These are phyloP conservation scores for Psix sp. DNA, from an alignment of 1,140 invertebrate species.

Conservation along the genomic window DNA sequence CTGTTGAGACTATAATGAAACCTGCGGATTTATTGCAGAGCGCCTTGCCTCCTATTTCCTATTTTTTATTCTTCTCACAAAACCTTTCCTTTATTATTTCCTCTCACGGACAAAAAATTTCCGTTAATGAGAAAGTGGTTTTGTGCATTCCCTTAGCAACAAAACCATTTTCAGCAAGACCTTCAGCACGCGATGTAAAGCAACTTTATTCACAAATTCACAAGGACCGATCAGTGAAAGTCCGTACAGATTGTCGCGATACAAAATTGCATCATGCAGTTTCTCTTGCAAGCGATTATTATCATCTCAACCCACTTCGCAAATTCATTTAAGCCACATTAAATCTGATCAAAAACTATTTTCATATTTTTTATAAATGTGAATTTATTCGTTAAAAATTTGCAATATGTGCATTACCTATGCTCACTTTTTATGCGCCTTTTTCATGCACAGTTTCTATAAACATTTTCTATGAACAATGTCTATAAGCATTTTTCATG, in stretches of 20 bases:
- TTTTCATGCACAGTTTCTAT: no score
- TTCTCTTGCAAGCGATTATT: no score
- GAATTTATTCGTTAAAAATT: no score
- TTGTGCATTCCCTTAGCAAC: conserved; percentile 43
- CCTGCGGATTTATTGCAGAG: conserved; percentile 25
- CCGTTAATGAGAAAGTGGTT: conserved; percentile 52
- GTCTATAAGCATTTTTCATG: no score
- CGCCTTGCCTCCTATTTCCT: conserved; percentile 34
- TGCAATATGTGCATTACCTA: no score
- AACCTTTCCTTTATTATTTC: conserved; percentile 32
- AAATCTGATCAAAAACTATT: no score
- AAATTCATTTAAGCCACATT: no score
- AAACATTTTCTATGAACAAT: no score
- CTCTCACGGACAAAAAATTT: conserved; percentile 45
- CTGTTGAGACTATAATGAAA: no score
- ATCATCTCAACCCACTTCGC: no score
- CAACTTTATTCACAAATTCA: conserved; percentile 32
- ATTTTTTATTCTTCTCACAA: conserved; percentile 38
- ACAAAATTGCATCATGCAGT: conserved; percentile 9
- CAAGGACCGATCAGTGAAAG: conserved; percentile 43
- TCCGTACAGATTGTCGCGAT: conserved; percentile 13
- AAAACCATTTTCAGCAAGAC: conserved; percentile 35
- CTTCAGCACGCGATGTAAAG: conserved; percentile 39
- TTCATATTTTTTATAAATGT: no score
- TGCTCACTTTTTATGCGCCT: no score